A percentile compares a stretch with the other conserved stretches of the same genome.
These are phyloP conservation scores for Hetaerina titia DNA, from an alignment of 2,888 invertebrate species.

Conservation along the genomic window DNA sequence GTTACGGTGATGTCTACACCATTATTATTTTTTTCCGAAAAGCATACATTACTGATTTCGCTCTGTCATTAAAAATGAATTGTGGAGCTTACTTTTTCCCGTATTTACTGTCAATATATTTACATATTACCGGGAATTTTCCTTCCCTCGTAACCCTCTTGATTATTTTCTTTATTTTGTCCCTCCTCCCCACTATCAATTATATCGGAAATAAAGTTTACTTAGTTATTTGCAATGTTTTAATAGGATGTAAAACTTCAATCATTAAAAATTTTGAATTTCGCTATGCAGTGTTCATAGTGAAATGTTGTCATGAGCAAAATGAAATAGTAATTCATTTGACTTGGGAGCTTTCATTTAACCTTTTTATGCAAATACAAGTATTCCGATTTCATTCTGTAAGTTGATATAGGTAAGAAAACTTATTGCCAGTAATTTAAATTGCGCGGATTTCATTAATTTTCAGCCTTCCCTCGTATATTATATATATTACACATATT, in stretches of 20 bases:
- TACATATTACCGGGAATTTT: background rate
- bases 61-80: slow-evolving; percentile 7
- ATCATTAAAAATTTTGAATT: background rate
- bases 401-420: no score
- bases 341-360: no score
- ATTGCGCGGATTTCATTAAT: no score
- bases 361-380: no score
- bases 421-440: no score
- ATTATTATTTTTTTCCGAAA: slow-evolving; percentile 23
- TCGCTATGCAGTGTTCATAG: background rate
- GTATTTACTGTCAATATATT: background rate
- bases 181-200: background rate
- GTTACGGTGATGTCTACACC: background rate
- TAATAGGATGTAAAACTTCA: background rate
- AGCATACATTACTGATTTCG: background rate
- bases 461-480: no score
- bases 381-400: no score
- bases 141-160: background rate
- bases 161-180: background rate
- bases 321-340: no score
- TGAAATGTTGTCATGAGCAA: no score
- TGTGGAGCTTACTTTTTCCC: background rate
- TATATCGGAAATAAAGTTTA: background rate
- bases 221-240: background rate
- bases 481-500: no score